These are phyloP conservation scores for Anguilla japonica DNA, from an alignment of 2,113 vertebrate genomes.

Conservation along the genomic window DNA sequence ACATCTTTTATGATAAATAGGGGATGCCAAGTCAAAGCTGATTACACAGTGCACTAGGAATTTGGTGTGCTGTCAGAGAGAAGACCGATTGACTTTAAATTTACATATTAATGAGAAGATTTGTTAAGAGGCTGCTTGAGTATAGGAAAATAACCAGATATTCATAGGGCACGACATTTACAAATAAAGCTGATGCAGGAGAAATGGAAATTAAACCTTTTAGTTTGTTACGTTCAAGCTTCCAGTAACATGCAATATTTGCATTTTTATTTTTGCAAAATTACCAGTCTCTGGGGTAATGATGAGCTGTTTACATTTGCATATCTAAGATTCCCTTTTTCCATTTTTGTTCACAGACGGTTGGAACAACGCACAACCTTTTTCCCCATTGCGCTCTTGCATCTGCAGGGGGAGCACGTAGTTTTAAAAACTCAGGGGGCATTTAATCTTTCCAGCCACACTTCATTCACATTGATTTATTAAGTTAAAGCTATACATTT, in stretches of 20 bases:
- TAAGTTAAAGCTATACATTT: neutral
- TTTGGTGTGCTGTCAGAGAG: slow-evolving; percentile 82
- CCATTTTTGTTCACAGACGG: slow-evolving; percentile 23
- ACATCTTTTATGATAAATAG: slow-evolving; percentile 87
- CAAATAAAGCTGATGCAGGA: slow-evolving; percentile 99
- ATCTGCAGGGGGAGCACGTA: slow-evolving; percentile 24
- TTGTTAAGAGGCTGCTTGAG: slow-evolving; percentile 84
- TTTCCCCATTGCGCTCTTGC: neutral
- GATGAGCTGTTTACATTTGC: slow-evolving; percentile 64
- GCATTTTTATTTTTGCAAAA: slow-evolving; percentile 91
- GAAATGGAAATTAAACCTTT: slow-evolving; percentile 99
- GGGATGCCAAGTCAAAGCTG: slow-evolving; percentile 82
- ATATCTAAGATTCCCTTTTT: slow-evolving; percentile 10
- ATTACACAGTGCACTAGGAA: slow-evolving; percentile 85
- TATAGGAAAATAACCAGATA: slow-evolving; percentile 86
- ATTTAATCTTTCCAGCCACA: neutral
- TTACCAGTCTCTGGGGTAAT: slow-evolving; percentile 71
- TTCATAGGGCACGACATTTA: slow-evolving; percentile 99
- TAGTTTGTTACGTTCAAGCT: slow-evolving; percentile 98
- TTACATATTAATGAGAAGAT: slow-evolving; percentile 93
- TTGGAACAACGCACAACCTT: slow-evolving; percentile 30
- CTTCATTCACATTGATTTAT: neutral
- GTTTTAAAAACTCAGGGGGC: neutral
- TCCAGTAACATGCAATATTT: slow-evolving; percentile 88
- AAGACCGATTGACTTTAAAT: slow-evolving; percentile 87